phyloP scores from a whole-genome alignment of 2,113 vertebrate species.

The Pteronura brasiliensis region DNA sequence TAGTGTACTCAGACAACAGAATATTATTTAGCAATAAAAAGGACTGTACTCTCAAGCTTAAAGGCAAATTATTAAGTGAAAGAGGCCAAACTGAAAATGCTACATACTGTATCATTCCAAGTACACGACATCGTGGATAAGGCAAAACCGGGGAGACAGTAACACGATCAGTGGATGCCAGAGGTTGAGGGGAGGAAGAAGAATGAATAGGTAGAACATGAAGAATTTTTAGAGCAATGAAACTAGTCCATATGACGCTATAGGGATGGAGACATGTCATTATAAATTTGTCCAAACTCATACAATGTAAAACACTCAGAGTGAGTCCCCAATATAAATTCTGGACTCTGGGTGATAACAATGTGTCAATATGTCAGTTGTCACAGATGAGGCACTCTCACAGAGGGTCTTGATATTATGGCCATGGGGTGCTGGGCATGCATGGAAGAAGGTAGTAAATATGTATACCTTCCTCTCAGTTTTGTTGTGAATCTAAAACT shows the following conservation, averaged over 20 bases:
- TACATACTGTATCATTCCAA: neutral
- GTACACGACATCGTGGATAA: neutral
- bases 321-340: neutral
- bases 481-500: neutral
- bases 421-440: neutral
- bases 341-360: neutral
- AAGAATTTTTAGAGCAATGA: neutral
- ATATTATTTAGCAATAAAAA: neutral
- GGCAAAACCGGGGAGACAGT: neutral
- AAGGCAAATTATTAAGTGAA: neutral
- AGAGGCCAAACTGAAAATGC: neutral
- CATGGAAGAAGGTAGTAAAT: neutral
- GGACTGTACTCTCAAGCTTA: neutral
- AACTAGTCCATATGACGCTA: neutral
- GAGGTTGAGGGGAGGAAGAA: neutral
- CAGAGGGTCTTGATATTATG: neutral
- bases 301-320: neutral
- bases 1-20: neutral
- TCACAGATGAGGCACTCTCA: neutral
- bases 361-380: accelerated
- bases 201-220: neutral
- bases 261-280: neutral
- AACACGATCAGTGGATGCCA: neutral
- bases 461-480: neutral
- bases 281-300: neutral